phyloP scores from a whole-genome alignment of 1,140 invertebrate species.

The Galleria mellonella region DNA sequence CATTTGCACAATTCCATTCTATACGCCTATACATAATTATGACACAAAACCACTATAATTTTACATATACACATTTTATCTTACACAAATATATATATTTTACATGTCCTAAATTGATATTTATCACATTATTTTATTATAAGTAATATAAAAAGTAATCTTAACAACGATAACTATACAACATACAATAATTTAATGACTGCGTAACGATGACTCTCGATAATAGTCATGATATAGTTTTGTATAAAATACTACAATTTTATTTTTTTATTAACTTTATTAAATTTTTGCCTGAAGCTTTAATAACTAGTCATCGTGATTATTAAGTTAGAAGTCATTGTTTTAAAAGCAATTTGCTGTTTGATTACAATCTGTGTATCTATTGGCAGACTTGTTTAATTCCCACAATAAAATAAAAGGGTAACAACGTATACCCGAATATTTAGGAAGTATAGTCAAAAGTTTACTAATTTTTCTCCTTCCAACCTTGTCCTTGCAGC shows the following conservation, averaged over 20 bases:
- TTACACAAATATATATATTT: slow-evolving; percentile 38
- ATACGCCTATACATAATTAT: slow-evolving; percentile 35
- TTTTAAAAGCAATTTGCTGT: no score
- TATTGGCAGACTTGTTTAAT: no score
- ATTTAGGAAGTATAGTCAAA: no score
- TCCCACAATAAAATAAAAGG: no score
- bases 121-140: slow-evolving; percentile 64
- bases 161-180: slow-evolving; percentile 47
- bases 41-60: slow-evolving; percentile 46
- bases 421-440: no score
- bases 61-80: slow-evolving; percentile 53
- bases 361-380: no score
- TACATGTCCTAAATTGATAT: slow-evolving; percentile 46
- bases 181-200: slow-evolving; percentile 64
- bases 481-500: no score
- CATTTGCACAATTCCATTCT: slow-evolving; percentile 25
- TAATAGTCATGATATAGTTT: slow-evolving; percentile 15
- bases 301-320: background rate
- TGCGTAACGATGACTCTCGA: slow-evolving; percentile 40
- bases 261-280: background rate
- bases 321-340: background rate
- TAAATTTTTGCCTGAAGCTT: background rate
- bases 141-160: slow-evolving; percentile 25
- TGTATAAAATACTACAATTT: slow-evolving; percentile 5
- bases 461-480: no score